Base-by-base conservation (phyloP, 1,140 invertebrate genomes). In the Drosophila baimaii region DNA sequence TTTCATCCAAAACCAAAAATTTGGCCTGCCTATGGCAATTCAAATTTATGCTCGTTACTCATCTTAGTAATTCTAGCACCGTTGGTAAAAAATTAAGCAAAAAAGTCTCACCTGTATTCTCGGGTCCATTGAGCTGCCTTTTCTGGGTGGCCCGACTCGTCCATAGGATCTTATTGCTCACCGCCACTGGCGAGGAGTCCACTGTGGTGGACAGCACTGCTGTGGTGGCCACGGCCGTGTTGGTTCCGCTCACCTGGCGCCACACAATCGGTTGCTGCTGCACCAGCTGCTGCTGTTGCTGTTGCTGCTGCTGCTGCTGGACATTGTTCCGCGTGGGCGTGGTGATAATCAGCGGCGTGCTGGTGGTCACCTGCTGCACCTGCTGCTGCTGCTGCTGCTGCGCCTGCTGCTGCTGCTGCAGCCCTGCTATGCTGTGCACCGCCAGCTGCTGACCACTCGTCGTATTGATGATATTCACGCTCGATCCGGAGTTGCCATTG, bases 21-120 rank as follows among this genome's bases (percentile, higher is more conserved):
- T n/a, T n/a, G n/a, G n/a, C n/a, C n/a, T n/a, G n/a, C n/a, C n/a
- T n/a, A n/a, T n/a, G n/a, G n/a, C n/a, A n/a, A n/a, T n/a, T n/a
- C n/a, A n/a, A n/a, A n/a, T n/a, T n/a, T n/a, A n/a, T n/a, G n/a
- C n/a, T n/a, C n/a, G n/a, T n/a, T n/a, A n/a, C n/a, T n/a, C n/a
- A n/a, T n/a, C n/a, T n/a, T n/a, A n/a, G n/a, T n/a, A n/a, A n/a
- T n/a, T n/a, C n/a, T n/a, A n/a, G n/a, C n/a, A n/a, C n/a, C n/a
- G n/a, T n/a, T n/a, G n/a, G n/a, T n/a, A n/a, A n/a, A n/a, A n/a
- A n/a, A n/a, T n/a, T n/a, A n/a, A n/a, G n/a, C n/a, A n/a, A n/a
- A n/a, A n/a, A n/a, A n/a, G n/a, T n/a, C 77, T 81, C 51, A 91
- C 90, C 88, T 81, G 90, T 91, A n/a, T 85, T 90, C 43, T 91